phyloP scores from a whole-genome alignment of 1,140 invertebrate genomes.

The Berghia stephanieae region DNA sequence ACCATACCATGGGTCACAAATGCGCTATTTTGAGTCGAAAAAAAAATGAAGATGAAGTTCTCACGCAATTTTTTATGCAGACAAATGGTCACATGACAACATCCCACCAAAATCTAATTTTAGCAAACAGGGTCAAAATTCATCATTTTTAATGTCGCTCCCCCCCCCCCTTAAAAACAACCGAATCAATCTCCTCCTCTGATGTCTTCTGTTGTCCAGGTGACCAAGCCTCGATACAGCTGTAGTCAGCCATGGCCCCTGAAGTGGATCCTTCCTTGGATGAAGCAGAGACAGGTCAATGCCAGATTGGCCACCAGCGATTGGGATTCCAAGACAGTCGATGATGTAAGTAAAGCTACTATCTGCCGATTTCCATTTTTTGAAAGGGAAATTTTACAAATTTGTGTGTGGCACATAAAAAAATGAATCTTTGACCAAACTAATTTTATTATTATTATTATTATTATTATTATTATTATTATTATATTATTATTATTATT shows the following conservation, averaged over 20 bases:
- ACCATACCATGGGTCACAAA: too few relatives aligned
- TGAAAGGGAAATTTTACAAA: too few relatives aligned
- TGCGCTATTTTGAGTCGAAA: too few relatives aligned
- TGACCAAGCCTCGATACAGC: conserved; percentile 86
- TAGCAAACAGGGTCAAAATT: too few relatives aligned
- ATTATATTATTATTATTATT: not conserved
- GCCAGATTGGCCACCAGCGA: conserved; percentile 79
- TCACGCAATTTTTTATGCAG: too few relatives aligned
- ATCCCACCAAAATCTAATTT: too few relatives aligned
- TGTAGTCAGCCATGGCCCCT: conserved; percentile 93
- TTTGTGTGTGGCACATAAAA: too few relatives aligned
- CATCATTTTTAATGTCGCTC: too few relatives aligned
- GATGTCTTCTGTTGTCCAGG: conserved; percentile 36
- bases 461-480: not conserved
- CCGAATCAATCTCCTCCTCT: not conserved
- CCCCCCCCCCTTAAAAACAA: too few relatives aligned
- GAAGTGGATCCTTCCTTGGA: conserved; percentile 82
- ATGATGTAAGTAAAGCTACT: conserved; percentile 71
- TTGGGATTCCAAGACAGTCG: conserved; percentile 81
- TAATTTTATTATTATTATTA: not conserved
- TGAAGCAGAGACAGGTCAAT: conserved; percentile 78
- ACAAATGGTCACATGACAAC: too few relatives aligned
- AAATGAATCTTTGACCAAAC: not conserved
- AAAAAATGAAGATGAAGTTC: too few relatives aligned
- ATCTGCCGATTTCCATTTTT: too few relatives aligned